Conservation (phyloP, 2,888 invertebrate genomes). For the Parascotia fuliginaria region DNA sequence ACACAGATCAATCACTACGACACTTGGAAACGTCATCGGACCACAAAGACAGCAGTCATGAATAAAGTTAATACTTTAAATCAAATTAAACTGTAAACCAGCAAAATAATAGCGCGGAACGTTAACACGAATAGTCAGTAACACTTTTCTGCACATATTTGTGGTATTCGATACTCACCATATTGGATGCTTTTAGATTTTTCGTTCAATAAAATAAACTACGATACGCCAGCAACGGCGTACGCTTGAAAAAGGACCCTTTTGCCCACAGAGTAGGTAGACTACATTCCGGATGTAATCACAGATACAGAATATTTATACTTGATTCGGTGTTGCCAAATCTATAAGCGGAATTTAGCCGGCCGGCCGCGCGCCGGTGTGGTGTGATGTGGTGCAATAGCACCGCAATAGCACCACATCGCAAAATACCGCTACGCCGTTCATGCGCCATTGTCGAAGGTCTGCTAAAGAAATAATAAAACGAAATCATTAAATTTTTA, state of each 20-base stretch:
- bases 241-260: constrained; percentile 92
- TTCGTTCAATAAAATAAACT: constrained; percentile 88
- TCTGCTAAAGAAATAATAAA: too few relatives aligned
- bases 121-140: constrained; percentile 53
- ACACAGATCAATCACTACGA: constrained; percentile 60
- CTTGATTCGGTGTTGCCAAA: constrained; percentile 37
- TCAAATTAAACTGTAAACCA: constrained; percentile 47
- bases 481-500: too few relatives aligned
- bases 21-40: constrained; percentile 79
- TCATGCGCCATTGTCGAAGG: too few relatives aligned
- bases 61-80: constrained; percentile 50
- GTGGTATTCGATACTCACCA: constrained; percentile 87
- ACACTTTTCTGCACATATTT: constrained; percentile 64
- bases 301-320: constrained; percentile 33
- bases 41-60: constrained; percentile 68
- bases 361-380: too few relatives aligned
- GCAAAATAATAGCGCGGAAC: constrained; percentile 66
- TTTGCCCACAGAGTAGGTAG: constrained; percentile 48
- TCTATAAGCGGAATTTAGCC: too few relatives aligned
- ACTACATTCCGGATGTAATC: constrained; percentile 61
- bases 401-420: too few relatives aligned
- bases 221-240: constrained; percentile 96
- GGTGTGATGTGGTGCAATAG: too few relatives aligned
- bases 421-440: too few relatives aligned
- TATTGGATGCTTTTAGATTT: constrained; percentile 94